A percentile compares a stretch with the other conserved stretches of the same genome.
phyloP scores from a whole-genome alignment of 2,797 vertebrate species.

The Ispidina lecontei region DNA sequence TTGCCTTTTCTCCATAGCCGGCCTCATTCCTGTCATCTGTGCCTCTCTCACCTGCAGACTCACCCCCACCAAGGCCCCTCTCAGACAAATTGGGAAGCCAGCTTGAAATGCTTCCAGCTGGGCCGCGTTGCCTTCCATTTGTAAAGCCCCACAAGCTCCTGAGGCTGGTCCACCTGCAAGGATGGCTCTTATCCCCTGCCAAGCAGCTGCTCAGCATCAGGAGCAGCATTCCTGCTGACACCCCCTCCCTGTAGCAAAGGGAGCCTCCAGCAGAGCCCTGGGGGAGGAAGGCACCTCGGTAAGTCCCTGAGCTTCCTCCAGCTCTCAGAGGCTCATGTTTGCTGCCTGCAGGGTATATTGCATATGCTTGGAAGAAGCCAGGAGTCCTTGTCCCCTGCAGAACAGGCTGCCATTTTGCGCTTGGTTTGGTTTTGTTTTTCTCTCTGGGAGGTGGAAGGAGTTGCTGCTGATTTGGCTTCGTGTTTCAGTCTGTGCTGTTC shows the following conservation, averaged over 20 bases:
- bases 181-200: neutral
- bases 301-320: neutral
- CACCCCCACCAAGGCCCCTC: neutral
- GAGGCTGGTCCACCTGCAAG: neutral
- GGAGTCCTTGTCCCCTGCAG: neutral
- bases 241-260: neutral
- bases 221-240: neutral
- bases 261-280: neutral
- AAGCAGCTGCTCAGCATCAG: neutral
- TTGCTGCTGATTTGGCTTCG: neutral
- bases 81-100: neutral
- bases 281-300: neutral
- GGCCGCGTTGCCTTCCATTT: neutral
- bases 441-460: neutral
- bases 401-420: neutral
- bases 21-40: neutral
- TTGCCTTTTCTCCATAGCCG: neutral
- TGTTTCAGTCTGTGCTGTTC: neutral
- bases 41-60: neutral
- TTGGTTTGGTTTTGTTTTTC: neutral
- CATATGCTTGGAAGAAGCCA: neutral
- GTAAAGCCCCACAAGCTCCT: neutral
- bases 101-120: neutral
- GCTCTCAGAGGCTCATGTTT: accelerated
- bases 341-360: neutral